Percentiles rank a stretch among this genome's conserved stretches.
Evolutionary conservation across 64 coral and sea anemone species (phyloP).

Genomic region (Cladopsammia gracilis): DNA sequence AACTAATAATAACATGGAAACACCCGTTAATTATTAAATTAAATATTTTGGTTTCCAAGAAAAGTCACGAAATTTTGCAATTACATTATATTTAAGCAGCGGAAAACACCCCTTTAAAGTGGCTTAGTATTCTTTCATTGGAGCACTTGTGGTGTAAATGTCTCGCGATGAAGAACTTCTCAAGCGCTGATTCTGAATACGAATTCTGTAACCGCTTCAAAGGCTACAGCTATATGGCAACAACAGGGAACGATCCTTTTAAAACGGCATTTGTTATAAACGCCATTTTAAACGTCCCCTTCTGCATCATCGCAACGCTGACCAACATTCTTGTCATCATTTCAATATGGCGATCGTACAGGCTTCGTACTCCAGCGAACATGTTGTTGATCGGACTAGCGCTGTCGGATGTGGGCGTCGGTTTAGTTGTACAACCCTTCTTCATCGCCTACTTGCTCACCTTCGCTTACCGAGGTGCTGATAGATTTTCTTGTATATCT

Average conservation of each 20-base stretch:
- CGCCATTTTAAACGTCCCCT: constrained; percentile 27
- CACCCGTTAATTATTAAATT: no score
- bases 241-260: constrained; percentile 10
- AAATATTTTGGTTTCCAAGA: no score
- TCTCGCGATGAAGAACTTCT: background rate
- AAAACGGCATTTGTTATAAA: constrained; percentile 26
- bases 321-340: constrained; percentile 35
- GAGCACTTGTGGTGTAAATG: no score
- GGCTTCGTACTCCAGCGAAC: constrained; percentile 23
- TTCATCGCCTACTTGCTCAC: background rate
- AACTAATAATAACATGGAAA: no score
- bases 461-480: background rate
- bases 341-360: constrained; percentile 27
- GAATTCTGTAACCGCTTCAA: constrained; percentile 17
- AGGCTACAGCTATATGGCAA: constrained; percentile 4
- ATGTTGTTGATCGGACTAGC: constrained; percentile 46
- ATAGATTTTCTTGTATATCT: background rate
- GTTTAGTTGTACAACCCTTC: constrained; percentile 47
- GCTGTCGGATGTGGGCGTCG: constrained; percentile 49
- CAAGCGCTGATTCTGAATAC: background rate
- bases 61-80: no score
- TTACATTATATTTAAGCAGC: no score
- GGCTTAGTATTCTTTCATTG: no score
- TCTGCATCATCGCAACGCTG: constrained; percentile 19
- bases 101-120: no score